Evolutionary conservation across 2,113 vertebrate genomes (phyloP), one percentile per base, ranked within the genome.

Genomic region (Eptesicus fuscus): DNA sequence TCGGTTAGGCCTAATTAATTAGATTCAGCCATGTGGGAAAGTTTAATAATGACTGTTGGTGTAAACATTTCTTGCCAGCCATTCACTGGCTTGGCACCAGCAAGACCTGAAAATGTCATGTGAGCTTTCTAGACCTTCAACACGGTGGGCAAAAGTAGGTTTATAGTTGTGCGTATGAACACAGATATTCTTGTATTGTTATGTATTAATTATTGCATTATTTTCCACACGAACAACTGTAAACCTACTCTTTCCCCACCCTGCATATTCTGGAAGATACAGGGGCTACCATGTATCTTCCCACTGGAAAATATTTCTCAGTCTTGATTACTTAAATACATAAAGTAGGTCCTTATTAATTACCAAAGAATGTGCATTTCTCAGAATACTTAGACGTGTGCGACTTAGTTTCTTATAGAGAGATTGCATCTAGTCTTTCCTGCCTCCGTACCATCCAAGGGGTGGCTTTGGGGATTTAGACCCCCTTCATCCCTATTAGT

Each of bases 1-100:
- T 77, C 10, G 4, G 67, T 79, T 86, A 83, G 90, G 69, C 83
- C 95, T 93, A 91, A 94, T 82, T 93, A 96, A 95, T 85, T 67
- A 20, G 94, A 93, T 32, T 95, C 91, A 91, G 90, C 56, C 20
- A 56, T 16, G 32, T 51, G 94, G 95, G 93, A 90, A 96, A 87
- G 76, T 83, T 93, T 61, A 80, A 94, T n/a, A 78, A 12, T 73
- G 77, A 80, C 83, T 86, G 32, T 42, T 37, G 76, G 76, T 56
- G 28, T 35, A 63, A 32, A 30, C 53, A 63, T 93, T 73, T 90
- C 73, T 30, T 80, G 14, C 74, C 4, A 5, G 28, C 49, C 88
- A 17, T 30, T 82, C 70, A 65, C 74, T 92, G 91, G 70, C 61
- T 28, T 83, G 8, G 28, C 14, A 84, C 83, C 0, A 35, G 61